Conservation (phyloP, 2,797 vertebrate genomes). For the Mormyrops boulengeri region DNA sequence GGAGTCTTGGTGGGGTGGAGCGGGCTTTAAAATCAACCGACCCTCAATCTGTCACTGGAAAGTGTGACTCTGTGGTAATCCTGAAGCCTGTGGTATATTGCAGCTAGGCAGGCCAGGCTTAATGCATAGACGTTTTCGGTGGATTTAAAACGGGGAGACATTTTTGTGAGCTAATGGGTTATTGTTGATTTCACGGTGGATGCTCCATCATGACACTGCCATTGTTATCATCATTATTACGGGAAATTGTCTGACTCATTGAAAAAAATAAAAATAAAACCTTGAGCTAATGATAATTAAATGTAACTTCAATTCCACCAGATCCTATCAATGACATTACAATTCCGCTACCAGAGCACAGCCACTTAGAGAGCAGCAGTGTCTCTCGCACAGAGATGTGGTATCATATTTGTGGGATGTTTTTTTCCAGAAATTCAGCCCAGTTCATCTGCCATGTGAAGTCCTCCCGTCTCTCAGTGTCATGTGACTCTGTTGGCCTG, state of each 20-base stretch:
- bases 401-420: not conserved
- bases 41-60: not conserved
- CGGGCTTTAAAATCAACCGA: not conserved
- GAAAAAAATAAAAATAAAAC: not conserved
- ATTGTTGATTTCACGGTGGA: not conserved
- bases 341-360: not conserved
- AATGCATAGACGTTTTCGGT: not conserved
- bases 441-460: not conserved
- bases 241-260: not conserved
- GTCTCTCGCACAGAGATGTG: not conserved
- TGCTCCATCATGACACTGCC: not conserved
- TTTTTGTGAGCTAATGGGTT: not conserved
- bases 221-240: not conserved
- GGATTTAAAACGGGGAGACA: not conserved
- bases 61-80: not conserved
- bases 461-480: not conserved
- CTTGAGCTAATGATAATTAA: not conserved
- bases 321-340: not conserved
- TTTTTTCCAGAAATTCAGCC: not conserved
- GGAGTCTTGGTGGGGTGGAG: not conserved
- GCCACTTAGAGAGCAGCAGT: not conserved
- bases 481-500: not conserved
- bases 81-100: not conserved
- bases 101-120: not conserved
- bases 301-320: not conserved